Evolutionary conservation across 1,140 invertebrate species (phyloP).

Genomic region (Bombus sibiricus): DNA sequence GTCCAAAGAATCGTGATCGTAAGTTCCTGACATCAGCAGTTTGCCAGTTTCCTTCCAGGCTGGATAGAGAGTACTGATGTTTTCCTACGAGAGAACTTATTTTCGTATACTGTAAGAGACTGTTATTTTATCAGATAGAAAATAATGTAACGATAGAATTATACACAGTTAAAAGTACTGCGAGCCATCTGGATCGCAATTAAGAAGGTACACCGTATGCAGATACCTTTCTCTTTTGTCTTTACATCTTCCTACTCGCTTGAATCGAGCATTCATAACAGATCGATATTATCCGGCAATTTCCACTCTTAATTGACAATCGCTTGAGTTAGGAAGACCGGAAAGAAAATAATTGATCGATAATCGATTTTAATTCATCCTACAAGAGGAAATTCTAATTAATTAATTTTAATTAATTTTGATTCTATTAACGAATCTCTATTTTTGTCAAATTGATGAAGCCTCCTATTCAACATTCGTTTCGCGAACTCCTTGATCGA

Average conservation of each 20-base stretch:
- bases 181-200: neutral
- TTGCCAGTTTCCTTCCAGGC: neutral
- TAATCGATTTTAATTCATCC: neutral
- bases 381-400: neutral
- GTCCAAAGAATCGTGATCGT: neutral
- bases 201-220: too few relatives aligned
- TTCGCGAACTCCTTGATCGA: neutral
- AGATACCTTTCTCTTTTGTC: neutral
- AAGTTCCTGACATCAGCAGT: neutral
- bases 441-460: neutral
- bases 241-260: neutral
- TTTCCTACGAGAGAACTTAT: neutral
- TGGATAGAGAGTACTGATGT: conserved; percentile 54
- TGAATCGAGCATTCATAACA: neutral
- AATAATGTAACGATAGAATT: neutral
- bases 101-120: neutral
- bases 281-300: neutral
- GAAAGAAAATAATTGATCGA: too few relatives aligned
- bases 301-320: neutral
- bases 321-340: neutral
- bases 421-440: neutral
- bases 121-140: neutral
- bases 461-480: neutral
- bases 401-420: too few relatives aligned
- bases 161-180: neutral